phyloP scores from a whole-genome alignment of 2,113 vertebrate species.

The Anseranas semipalmata region DNA sequence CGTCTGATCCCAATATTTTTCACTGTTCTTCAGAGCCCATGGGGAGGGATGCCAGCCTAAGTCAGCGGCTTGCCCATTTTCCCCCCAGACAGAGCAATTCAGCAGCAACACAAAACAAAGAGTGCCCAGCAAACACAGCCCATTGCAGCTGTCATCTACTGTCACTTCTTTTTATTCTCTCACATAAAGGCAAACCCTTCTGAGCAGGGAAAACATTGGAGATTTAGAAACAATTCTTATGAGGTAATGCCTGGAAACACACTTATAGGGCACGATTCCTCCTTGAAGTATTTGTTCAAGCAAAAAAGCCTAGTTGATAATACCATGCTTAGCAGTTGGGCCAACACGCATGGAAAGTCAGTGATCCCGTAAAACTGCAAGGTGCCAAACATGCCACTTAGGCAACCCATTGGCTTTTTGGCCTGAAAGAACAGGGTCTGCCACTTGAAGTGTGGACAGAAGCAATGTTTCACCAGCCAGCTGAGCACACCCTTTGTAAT shows the following conservation, averaged over 20 bases:
- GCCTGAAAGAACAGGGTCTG: not conserved
- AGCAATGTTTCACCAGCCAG: not conserved
- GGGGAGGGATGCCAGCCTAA: not conserved
- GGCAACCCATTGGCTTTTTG: not conserved
- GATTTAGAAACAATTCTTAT: conserved; percentile 55
- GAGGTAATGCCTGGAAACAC: conserved; percentile 44
- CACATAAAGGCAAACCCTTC: conserved; percentile 59
- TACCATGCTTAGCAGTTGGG: not conserved
- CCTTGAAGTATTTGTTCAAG: conserved; percentile 6
- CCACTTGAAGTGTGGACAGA: not conserved
- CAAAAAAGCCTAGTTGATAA: not conserved
- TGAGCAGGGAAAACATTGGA: conserved; percentile 42
- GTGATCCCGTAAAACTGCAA: not conserved
- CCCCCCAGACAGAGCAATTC: conserved; percentile 13
- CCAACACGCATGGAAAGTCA: not conserved
- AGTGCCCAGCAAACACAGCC: conserved; percentile 30
- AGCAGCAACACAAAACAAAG: not conserved
- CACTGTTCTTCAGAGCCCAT: not conserved
- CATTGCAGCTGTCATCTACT: conserved; percentile 66
- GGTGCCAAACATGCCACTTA: not conserved
- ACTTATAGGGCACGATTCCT: conserved; percentile 12
- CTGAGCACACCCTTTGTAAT: fast-evolving
- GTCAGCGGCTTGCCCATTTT: not conserved
- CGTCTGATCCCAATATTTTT: not conserved
- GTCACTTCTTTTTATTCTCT: conserved; percentile 62